Conservation (phyloP, 2,113 vertebrate species). For the Vidua chalybeata region DNA sequence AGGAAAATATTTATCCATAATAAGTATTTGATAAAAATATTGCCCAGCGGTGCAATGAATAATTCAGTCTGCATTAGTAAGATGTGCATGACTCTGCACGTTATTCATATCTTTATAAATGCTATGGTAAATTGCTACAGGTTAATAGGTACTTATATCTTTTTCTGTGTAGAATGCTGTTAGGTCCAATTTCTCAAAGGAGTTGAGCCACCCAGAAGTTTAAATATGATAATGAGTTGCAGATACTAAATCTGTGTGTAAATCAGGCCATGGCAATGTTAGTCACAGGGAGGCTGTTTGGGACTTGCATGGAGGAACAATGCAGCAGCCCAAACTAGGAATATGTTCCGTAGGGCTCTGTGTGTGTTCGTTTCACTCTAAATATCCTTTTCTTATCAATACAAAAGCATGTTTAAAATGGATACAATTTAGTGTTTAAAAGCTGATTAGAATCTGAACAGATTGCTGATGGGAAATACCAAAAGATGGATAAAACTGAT, state of each 20-base stretch:
- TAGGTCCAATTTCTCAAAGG: neutral
- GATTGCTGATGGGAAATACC: neutral
- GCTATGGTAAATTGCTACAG: neutral
- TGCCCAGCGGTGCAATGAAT: slow-evolving; percentile 34
- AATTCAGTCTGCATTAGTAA: slow-evolving; percentile 37
- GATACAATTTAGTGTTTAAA: neutral
- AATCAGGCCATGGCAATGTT: neutral
- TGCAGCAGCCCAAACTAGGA: neutral
- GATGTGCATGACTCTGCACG: neutral
- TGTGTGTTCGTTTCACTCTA: neutral
- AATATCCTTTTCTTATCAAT: neutral
- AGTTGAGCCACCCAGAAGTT: slow-evolving; percentile 18
- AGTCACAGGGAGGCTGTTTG: neutral
- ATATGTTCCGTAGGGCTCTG: neutral
- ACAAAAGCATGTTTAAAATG: neutral
- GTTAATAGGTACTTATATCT: slow-evolving; percentile 24
- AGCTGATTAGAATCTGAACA: neutral
- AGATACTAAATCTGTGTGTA: neutral
- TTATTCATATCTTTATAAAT: slow-evolving; percentile 7
- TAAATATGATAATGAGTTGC: slow-evolving; percentile 10
- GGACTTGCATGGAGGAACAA: neutral
- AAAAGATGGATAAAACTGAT: neutral
- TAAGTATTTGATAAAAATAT: slow-evolving; percentile 34
- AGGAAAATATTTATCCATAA: slow-evolving; percentile 28
- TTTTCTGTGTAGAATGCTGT: slow-evolving; percentile 20